A percentile compares a stretch with the other conserved stretches of the same genome.
Conservation (phyloP, 53 echinoderm and acorn worm species). For the Actinopyga echinites region DNA sequence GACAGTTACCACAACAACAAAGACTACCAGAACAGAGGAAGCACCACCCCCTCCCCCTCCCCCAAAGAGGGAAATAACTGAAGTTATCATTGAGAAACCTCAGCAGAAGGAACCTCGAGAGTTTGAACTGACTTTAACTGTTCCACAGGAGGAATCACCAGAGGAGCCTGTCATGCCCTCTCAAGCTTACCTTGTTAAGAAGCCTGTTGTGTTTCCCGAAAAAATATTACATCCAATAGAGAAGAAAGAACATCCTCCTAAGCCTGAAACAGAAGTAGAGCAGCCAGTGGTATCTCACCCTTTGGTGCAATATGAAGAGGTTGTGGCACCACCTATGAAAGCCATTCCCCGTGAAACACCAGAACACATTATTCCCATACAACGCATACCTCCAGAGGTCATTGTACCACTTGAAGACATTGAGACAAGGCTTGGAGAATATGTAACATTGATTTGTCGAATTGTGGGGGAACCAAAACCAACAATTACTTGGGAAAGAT, state of each 20-base stretch:
- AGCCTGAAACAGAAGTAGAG: conserved; percentile 48
- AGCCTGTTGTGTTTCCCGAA: conserved; percentile 23
- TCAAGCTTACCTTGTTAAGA: conserved; percentile 60
- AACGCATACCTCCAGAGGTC: conserved; percentile 62
- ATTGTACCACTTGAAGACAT: conserved; percentile 66
- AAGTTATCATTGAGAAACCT: conserved; percentile 13
- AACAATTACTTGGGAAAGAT: conserved; percentile 66
- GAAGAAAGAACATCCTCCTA: conserved; percentile 7
- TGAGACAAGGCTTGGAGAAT: conserved; percentile 66
- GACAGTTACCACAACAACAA: conserved; percentile 62
- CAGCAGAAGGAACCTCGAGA: conserved; percentile 32
- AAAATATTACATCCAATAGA: neutral
- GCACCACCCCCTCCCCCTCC: neutral
- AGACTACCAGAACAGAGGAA: conserved; percentile 49
- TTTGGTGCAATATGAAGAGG: conserved; percentile 59
- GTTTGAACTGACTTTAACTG: conserved; percentile 28
- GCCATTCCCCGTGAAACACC: conserved; percentile 16
- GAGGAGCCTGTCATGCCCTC: conserved; percentile 72
- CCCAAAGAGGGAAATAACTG: conserved; percentile 20
- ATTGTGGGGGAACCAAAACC: conserved; percentile 81
- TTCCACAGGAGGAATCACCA: conserved; percentile 48
- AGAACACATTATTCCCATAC: conserved; percentile 25
- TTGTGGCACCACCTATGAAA: conserved; percentile 58
- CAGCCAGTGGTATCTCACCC: conserved; percentile 30
- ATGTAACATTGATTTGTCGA: conserved; percentile 70